Conservation (phyloP, 2,888 invertebrate species). For the Folsomia manolachei region DNA sequence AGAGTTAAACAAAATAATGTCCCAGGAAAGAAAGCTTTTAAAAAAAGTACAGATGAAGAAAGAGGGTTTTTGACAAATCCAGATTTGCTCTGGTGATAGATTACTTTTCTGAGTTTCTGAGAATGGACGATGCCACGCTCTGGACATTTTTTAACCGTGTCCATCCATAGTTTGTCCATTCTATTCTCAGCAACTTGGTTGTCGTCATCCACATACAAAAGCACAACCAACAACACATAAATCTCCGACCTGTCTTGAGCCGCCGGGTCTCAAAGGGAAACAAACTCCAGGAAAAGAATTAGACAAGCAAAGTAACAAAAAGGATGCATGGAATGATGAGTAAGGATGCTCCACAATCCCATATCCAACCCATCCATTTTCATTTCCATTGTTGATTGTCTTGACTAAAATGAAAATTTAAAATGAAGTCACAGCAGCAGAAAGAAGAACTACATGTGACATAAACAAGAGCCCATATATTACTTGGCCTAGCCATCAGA, state of each 20-base stretch:
- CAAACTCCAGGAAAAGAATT: constrained; percentile 20
- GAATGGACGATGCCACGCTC: constrained; percentile 51
- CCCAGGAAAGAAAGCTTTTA: constrained; percentile 22
- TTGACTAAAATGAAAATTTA: constrained; percentile 13
- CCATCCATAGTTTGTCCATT: too few relatives aligned
- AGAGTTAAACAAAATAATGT: background rate
- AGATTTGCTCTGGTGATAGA: constrained; percentile 51
- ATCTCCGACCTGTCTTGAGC: constrained; percentile 50
- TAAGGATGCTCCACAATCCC: constrained; percentile 48
- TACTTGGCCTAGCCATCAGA: background rate
- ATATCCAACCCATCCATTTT: constrained; percentile 45
- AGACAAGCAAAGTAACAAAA: constrained; percentile 16
- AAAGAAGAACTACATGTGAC: background rate
- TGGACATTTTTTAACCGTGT: constrained; percentile 46
- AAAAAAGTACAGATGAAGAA: constrained; percentile 28
- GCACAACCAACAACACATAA: constrained; percentile 39
- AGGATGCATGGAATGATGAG: background rate
- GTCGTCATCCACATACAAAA: constrained; percentile 29
- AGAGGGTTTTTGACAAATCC: constrained; percentile 50
- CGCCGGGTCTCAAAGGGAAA: constrained; percentile 47
- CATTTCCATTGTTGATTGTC: constrained; percentile 19
- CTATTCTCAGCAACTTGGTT: constrained; percentile 36
- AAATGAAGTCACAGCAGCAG: background rate
- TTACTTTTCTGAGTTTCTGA: constrained; percentile 46
- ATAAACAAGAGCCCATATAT: constrained; percentile 4